phyloP scores from a whole-genome alignment of 2,113 vertebrate genomes.

The Chloropsis cyanopogon region DNA sequence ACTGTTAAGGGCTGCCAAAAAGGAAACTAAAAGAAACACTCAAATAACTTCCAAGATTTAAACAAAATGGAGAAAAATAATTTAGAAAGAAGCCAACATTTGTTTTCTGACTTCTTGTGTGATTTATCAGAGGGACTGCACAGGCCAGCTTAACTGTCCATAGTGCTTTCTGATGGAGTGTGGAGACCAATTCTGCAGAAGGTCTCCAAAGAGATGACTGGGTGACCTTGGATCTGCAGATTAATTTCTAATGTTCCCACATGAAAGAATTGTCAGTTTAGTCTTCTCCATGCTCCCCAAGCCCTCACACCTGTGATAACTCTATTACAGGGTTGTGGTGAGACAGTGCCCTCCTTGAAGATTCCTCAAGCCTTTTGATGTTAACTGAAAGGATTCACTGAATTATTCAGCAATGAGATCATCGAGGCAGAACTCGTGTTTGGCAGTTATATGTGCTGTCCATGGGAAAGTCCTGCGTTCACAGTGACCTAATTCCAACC shows the following conservation, averaged over 20 bases:
- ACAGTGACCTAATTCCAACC: constrained; percentile 23
- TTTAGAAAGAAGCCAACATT: neutral
- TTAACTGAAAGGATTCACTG: constrained; percentile 48
- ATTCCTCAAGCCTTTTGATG: constrained; percentile 33
- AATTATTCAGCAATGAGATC: constrained; percentile 66
- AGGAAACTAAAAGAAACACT: constrained; percentile 30
- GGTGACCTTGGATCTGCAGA: constrained; percentile 17
- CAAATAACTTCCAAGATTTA: constrained; percentile 25
- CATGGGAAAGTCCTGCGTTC: constrained; percentile 50
- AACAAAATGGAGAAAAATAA: constrained; percentile 35
- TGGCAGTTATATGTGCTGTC: neutral
- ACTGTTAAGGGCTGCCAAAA: neutral
- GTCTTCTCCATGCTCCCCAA: neutral
- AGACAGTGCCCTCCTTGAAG: neutral
- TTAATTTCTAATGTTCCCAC: neutral
- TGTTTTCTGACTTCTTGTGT: constrained; percentile 10
- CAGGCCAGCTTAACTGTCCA: neutral
- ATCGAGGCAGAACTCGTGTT: neutral
- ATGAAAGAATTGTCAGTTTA: constrained; percentile 27
- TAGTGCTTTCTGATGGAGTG: neutral
- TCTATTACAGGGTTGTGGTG: constrained; percentile 13
- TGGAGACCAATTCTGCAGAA: neutral
- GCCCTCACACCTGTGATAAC: constrained; percentile 51
- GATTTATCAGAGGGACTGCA: neutral
- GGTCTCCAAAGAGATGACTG: neutral